Base-by-base conservation (phyloP, 2,797 vertebrate species). In the Lepilemur ruficaudatus region DNA sequence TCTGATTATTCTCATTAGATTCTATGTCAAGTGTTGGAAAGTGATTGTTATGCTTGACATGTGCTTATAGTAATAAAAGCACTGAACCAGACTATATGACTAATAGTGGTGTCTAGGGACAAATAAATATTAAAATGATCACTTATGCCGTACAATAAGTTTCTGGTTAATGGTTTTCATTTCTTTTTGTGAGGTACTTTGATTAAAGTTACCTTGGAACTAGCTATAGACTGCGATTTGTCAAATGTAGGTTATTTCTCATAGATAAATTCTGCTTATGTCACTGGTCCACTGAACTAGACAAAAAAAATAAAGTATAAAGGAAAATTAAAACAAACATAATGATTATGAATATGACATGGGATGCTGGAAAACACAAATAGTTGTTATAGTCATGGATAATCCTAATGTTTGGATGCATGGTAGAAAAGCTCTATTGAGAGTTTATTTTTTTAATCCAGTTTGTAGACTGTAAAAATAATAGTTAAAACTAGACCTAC, bases 401-500 rank as follows among this genome's bases (percentile, higher is more conserved):
- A 88, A 81, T 81, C 96, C 79, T 67, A 95, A 67, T 67, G 41
- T 97, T 93, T 91, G 41, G 2, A 70, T 70, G 59, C 4, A n/a
- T 93, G 17, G 22, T 5, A 97, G 69, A 98, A 91, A 96, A 57
- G 57, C 75, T 94, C 85, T 95, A 82, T 87, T 93, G 67, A 89
- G 0, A 94, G 32, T 3, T 80, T 82, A 28, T 4, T 57, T 57
- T 84, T 96, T 65, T 72, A 32, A 93, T 50, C 52, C 93, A 93
- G 32, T 5, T 50, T 91, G 15, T 87, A 55, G 20, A 85, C 5
- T 82, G 82, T 48, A 89, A 96, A 91, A 67, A 52, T 69, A 93
- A 88, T 25, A 92, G 35, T 70, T 88, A 59, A 94, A 94, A 93
- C 46, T 65, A 86, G 15, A 80, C 50, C 25, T 92, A 61, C n/a